Conservation (phyloP, 2,888 invertebrate genomes). For the Drepana falcataria region DNA sequence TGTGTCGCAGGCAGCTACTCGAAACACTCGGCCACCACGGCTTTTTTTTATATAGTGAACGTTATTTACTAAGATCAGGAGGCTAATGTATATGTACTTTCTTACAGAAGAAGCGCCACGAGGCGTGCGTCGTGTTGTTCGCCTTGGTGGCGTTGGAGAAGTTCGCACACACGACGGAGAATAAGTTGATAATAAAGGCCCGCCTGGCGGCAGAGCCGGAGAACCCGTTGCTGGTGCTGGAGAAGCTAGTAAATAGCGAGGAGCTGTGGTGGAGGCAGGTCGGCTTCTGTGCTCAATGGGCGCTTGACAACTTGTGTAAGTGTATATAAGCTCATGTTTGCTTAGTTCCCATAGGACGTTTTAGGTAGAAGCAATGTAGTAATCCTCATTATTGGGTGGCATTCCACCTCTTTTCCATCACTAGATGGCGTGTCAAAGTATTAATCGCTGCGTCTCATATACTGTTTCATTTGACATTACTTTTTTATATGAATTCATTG, state of each 20-base stretch:
- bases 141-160: slow-evolving; percentile 94
- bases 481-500: too few species aligned
- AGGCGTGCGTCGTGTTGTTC: slow-evolving; percentile 88
- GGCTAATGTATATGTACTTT: too few species aligned
- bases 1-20: too few species aligned
- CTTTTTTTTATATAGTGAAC: too few species aligned
- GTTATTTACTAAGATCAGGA: too few species aligned
- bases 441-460: too few species aligned
- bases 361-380: too few species aligned
- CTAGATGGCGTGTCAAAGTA: too few species aligned
- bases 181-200: slow-evolving; percentile 87
- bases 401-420: too few species aligned
- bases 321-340: slow-evolving; percentile 7
- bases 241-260: slow-evolving; percentile 79
- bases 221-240: slow-evolving; percentile 85
- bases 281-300: slow-evolving; percentile 96
- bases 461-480: too few species aligned
- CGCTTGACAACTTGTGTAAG: slow-evolving; percentile 90
- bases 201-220: slow-evolving; percentile 76
- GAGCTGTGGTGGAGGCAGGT: slow-evolving; percentile 88
- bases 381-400: too few species aligned
- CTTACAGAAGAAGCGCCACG: slow-evolving; percentile 40
- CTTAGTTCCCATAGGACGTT: background rate
- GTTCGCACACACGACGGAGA: slow-evolving; percentile 95
- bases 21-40: too few species aligned